Evolutionary conservation across 1,140 invertebrate genomes (phyloP), one percentile per base, ranked within the genome.

Genomic region (Argopecten irradians): DNA sequence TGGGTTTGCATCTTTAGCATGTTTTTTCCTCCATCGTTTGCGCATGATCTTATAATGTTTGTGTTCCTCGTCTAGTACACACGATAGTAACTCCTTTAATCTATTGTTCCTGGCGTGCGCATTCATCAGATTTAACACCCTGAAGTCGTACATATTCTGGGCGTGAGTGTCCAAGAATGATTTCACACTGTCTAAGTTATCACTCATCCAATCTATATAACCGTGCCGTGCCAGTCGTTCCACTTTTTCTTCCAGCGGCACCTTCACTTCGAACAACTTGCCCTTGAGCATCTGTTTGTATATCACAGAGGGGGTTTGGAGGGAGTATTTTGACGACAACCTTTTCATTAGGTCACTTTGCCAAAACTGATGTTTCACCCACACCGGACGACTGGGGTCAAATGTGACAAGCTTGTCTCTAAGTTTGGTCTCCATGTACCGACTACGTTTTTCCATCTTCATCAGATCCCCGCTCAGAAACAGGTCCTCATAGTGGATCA

Each of bases 31-130:
- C 22, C 55, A 71, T n/a, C 55, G 8, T 71, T 28, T 71, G 28
- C 55, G 55, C 55, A 71, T 71, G n/a, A 28, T 71, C n/a, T 71
- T 71, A 71, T 71, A 71, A 71, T 71, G 55, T n/a, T 28, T 71
- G 55, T 71, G 55, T n/a, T 71, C 55, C 55, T 71, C 55, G 0
- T 0, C 5, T 28, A 71, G 11, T 11, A 28, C 28, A n/a, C 22
- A n/a, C 28, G 22, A 8, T 28, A 71, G 11, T 28, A 71, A 28
- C 13, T 71, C 55, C 28, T 16, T n/a, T 11, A 71, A 71, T 1
- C 28, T 71, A 5, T 28, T 28, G 11, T 28, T 71, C n/a, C n/a
- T n/a, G n/a, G 11, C 13, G 13, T 71, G 1, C 8, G 55, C 14
- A 1, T 71, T 22, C 55, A 71, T 71, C 5, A 71, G 5, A 71